Evolutionary conservation across 1,140 invertebrate genomes (phyloP).

Genomic region (Plectrocnemia conspersa): DNA sequence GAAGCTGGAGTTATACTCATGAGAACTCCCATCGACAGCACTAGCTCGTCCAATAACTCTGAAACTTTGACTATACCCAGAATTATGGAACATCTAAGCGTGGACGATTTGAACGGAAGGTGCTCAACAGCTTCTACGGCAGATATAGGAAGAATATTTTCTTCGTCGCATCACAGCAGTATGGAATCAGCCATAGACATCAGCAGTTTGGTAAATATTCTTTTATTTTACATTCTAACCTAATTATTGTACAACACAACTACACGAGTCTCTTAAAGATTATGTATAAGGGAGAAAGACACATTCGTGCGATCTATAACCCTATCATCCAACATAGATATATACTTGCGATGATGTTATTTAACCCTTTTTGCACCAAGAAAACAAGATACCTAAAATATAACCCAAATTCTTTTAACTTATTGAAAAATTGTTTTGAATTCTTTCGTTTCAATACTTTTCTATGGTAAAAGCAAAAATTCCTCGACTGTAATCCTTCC

Average conservation of each 20-base stretch:
- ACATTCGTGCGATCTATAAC: too few relatives aligned
- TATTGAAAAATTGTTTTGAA: too few relatives aligned
- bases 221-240: neutral
- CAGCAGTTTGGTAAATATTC: conserved; percentile 13
- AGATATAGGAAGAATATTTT: conserved; percentile 26
- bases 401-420: too few relatives aligned
- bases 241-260: neutral
- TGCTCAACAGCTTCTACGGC: conserved; percentile 41
- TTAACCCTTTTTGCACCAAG: too few relatives aligned
- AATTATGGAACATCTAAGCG: conserved; percentile 47
- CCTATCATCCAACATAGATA: too few relatives aligned
- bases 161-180: conserved; percentile 7
- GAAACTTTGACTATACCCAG: conserved; percentile 40
- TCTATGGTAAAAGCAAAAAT: too few relatives aligned
- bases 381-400: too few relatives aligned
- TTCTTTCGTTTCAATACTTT: too few relatives aligned
- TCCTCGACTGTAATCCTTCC: too few relatives aligned
- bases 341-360: too few relatives aligned
- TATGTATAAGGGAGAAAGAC: too few relatives aligned
- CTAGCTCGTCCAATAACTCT: conserved; percentile 36
- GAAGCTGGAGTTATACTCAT: neutral
- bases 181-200: conserved; percentile 6
- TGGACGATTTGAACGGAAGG: conserved; percentile 41
- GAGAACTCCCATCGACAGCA: conserved; percentile 34
- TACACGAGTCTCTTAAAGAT: too few relatives aligned